These are phyloP conservation scores for Brenthis hecate DNA, from an alignment of 2,888 invertebrate species.

Conservation along the genomic window DNA sequence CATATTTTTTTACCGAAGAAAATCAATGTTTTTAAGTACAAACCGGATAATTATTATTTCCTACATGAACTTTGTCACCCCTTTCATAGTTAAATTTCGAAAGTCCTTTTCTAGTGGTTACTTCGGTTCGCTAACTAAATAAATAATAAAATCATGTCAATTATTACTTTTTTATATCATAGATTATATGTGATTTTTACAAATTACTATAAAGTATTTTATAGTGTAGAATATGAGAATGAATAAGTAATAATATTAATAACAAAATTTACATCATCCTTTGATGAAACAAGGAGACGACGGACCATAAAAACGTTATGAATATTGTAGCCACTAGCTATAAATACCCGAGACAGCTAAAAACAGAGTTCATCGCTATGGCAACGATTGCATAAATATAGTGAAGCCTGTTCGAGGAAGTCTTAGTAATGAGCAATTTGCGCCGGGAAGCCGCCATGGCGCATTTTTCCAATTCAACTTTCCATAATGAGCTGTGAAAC, in stretches of 20 bases:
- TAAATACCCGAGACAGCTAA: conserved; percentile 44
- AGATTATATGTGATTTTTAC: too few species aligned
- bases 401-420: conserved; percentile 59
- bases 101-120: too few species aligned
- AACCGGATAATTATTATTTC: too few species aligned
- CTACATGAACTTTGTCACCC: too few species aligned
- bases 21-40: too few species aligned
- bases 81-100: too few species aligned
- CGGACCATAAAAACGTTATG: conserved; percentile 29
- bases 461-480: conserved; percentile 50
- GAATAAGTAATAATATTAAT: neutral
- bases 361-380: conserved; percentile 47
- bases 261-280: neutral
- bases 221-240: neutral
- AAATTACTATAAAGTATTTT: too few species aligned
- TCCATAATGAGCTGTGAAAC: conserved; percentile 75
- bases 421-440: conserved; percentile 65
- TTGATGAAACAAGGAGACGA: conserved; percentile 21
- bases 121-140: too few species aligned
- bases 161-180: too few species aligned
- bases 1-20: too few species aligned
- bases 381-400: conserved; percentile 62
- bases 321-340: conserved; percentile 25
- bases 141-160: too few species aligned
- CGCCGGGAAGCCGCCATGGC: conserved; percentile 45